Evolutionary conservation across 2,113 vertebrate genomes (phyloP), one percentile per base, ranked within the genome.

Genomic region (Toxotes jaculatrix): DNA sequence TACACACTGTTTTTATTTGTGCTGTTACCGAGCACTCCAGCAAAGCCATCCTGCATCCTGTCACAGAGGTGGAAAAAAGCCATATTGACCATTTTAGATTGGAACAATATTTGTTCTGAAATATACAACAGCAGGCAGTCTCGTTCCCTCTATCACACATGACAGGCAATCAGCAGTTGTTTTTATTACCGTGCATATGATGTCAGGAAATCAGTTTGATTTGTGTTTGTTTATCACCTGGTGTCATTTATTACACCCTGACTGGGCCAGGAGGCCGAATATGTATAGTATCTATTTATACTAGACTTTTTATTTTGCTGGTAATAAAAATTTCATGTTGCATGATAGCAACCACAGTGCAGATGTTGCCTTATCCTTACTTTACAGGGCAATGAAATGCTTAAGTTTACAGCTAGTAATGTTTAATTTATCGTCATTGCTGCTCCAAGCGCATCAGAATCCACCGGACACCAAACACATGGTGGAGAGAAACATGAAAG

Each of bases 151-250:
- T 11, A 74, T 82, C 81, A 80, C 8, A 64, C 63, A 74, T 32
- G 60, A 76, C 80, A 86, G 51, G 66, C 62, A 88, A 86, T 86
- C 81, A 82, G 77, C 43, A 40, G 56, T 8, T 38, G 68, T 64
- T 89, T 85, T 81, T 87, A 81, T 79, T 63, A 61, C 72, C 0
- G 1, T 5, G 53, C 70, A 62, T 53, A 59, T 6, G 62, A 73
- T 87, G 81, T 71, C 51, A 59, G 87, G 78, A 75, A 76, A 85
- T 84, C 70, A 27, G 43, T 74, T 23, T 66, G 63, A 81, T 85
- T 87, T 87, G 74, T 88, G 74, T 27, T 75, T 10, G 32, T 67
- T 75, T 36, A 60, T 80, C 51, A 47, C 65, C 47, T 0, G 42
- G 32, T 63, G 38, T 27, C 40, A 60, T 82, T 77, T 68, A 79